Evolutionary conservation across 2,113 vertebrate genomes (phyloP), one percentile per base, ranked within the genome.

Genomic region (Sylvilagus bachmani): DNA sequence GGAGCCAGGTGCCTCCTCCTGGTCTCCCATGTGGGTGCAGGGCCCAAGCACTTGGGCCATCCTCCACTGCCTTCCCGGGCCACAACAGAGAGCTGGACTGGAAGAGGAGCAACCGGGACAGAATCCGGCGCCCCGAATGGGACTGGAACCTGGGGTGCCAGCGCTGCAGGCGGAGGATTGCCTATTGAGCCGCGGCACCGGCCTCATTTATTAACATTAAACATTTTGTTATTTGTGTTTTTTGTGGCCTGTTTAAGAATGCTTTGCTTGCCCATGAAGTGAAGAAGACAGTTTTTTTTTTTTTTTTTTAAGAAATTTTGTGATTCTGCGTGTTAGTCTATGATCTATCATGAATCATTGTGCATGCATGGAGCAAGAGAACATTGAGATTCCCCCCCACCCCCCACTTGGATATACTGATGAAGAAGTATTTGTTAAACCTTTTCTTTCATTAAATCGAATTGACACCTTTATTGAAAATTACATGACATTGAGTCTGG

Each of bases 391-490:
- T 38, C 38, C 38, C 38, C 38, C 66, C 58, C 22, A 3, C 38
- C 38, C 38, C 38, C 66, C 58, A 61, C 9, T 13, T 86, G 29
- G 38, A 8, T 83, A 69, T 53, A 38, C 17, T 85, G 24, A 44
- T 94, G 38, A 22, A 85, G 29, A 25, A 69, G 24, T 85, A 80
- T 61, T 94, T 85, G 27, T 79, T 89, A n/a, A 85, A 79, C 21
- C 38, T 58, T 83, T 71, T 80, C 21, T 71, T 71, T 44, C 10
- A n/a, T 51, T 77, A 36, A 82, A 33, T 67, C 78, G 25, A 84
- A 71, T 78, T 87, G 62, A 4, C 11, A 90, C 10, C 36, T 86
- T 86, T 64, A 86, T 73, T 86, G 64, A 93, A 67, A 78, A 53
- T 81, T 17, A 92, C 24, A 81, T 62, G 33, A 66, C 29, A 53